Conservation (phyloP, 2,797 vertebrate species). For the Gymnoscopelus microlampas region DNA sequence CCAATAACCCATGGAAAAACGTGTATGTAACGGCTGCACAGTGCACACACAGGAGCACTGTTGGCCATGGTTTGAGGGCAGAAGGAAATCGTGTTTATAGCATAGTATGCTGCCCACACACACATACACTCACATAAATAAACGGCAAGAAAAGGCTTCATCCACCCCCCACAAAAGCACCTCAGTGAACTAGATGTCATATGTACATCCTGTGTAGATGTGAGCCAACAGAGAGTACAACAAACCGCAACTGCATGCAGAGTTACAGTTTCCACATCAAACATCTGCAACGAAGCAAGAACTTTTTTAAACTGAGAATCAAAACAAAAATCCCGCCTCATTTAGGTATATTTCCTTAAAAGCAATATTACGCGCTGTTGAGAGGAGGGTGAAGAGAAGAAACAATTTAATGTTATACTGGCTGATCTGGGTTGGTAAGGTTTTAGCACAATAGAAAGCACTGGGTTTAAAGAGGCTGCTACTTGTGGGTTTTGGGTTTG, state of each 20-base stretch:
- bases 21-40: slow-evolving; percentile 41
- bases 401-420: slow-evolving; percentile 45
- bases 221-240: slow-evolving; percentile 64
- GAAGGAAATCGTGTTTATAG: slow-evolving; percentile 72
- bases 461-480: slow-evolving; percentile 66
- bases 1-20: slow-evolving; percentile 69
- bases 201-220: slow-evolving; percentile 74
- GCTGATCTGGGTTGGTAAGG: slow-evolving; percentile 51
- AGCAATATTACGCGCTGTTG: slow-evolving; percentile 30
- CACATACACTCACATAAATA: slow-evolving; percentile 46
- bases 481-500: slow-evolving; percentile 85
- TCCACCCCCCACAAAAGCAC: slow-evolving; percentile 69
- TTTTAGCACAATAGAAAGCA: slow-evolving; percentile 56
- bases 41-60: slow-evolving; percentile 51
- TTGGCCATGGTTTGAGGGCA: slow-evolving; percentile 69
- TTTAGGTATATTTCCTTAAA: slow-evolving; percentile 45
- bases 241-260: slow-evolving; percentile 73
- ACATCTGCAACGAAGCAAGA: slow-evolving; percentile 63
- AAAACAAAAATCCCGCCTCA: slow-evolving; percentile 30
- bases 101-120: background rate
- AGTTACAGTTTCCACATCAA: slow-evolving; percentile 70
- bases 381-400: slow-evolving; percentile 32
- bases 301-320: slow-evolving; percentile 52
- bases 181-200: slow-evolving; percentile 65
- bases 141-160: slow-evolving; percentile 72